Conservation (phyloP, 2,113 vertebrate species). For the Apaloderma vittatum region DNA sequence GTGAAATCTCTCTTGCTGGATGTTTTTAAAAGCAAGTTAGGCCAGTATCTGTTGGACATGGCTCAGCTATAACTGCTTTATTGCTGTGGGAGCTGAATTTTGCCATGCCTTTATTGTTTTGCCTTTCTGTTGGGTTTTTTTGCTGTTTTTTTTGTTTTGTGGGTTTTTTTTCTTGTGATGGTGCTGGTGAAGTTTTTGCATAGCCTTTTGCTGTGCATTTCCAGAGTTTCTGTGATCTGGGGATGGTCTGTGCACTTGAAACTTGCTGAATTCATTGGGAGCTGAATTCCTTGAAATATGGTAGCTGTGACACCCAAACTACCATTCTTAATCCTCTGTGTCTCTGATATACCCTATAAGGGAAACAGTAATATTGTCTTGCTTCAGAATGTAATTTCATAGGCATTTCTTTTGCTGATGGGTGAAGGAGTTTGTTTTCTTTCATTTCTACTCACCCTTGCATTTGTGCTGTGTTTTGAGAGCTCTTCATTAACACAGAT, state of each 20-base stretch:
- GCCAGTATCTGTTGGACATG: not conserved
- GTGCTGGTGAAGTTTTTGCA: not conserved
- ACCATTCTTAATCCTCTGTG: not conserved
- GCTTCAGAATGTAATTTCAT: not conserved
- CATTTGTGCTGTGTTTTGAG: not conserved
- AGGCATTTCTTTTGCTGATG: not conserved
- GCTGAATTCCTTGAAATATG: not conserved
- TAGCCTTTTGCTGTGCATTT: not conserved
- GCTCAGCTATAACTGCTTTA: not conserved
- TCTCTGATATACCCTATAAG: not conserved
- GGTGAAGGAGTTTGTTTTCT: not conserved
- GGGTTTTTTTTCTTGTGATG: no score
- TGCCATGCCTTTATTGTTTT: not conserved
- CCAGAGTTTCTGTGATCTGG: not conserved
- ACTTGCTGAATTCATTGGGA: not conserved
- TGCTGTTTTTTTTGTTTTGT: not conserved
- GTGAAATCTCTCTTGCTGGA: not conserved
- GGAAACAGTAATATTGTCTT: not conserved
- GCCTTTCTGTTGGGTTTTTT: not conserved
- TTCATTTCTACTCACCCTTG: not conserved
- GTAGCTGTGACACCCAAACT: not conserved
- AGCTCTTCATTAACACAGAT: not conserved
- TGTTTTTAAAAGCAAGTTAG: not conserved
- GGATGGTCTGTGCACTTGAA: not conserved
- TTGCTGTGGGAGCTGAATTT: not conserved